Conservation (phyloP, 2,888 invertebrate species). For the Pristionchus exspectatus region DNA sequence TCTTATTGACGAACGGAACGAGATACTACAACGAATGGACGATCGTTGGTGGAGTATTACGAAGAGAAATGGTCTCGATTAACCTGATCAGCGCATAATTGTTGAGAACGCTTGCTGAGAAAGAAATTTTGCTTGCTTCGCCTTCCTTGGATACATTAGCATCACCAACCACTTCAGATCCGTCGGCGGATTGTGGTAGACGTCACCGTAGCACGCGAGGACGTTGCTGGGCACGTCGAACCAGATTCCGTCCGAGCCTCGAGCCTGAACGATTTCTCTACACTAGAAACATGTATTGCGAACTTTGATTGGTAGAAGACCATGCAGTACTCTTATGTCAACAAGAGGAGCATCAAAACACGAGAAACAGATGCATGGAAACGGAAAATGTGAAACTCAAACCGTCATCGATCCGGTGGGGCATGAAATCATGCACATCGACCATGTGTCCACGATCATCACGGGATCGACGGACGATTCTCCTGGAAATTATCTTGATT, state of each 20-base stretch:
- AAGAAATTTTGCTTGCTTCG: too few species aligned
- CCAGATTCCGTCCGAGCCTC: not conserved
- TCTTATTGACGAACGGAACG: too few species aligned
- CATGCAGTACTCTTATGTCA: not conserved
- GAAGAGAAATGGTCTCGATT: too few species aligned
- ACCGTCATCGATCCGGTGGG: not conserved
- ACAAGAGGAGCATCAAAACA: not conserved
- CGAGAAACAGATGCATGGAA: not conserved
- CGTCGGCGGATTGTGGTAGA: not conserved
- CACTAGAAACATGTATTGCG: not conserved
- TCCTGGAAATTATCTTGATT: not conserved
- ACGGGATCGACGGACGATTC: not conserved
- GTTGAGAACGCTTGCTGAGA: too few species aligned
- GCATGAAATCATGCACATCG: not conserved
- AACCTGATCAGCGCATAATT: too few species aligned
- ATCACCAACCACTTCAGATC: not conserved
- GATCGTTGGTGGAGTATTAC: too few species aligned
- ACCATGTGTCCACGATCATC: not conserved
- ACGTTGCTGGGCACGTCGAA: not conserved
- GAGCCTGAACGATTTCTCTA: not conserved
- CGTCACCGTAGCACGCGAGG: not conserved
- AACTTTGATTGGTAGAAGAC: not conserved
- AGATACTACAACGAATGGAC: too few species aligned
- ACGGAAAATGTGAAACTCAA: not conserved
- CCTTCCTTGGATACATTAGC: too few species aligned